phyloP scores from a whole-genome alignment of 2,113 vertebrate species.

The Bubo bubo region DNA sequence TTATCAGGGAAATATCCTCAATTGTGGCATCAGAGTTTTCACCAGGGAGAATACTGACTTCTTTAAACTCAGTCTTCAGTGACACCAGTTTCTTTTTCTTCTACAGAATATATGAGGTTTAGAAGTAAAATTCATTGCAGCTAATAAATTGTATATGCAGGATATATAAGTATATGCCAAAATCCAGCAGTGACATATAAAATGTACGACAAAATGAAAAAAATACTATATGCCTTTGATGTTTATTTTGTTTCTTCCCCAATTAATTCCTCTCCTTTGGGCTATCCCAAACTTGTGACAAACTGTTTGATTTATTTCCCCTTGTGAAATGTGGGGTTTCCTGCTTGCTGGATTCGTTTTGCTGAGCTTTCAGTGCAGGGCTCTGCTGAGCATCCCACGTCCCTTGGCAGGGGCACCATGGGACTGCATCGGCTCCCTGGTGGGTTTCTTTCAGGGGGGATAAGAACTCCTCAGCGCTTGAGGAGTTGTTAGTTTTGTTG shows the following conservation, averaged over 20 bases:
- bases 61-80: background rate
- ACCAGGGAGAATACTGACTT: background rate
- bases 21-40: background rate
- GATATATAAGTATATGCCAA: background rate
- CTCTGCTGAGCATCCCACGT: background rate
- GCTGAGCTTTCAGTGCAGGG: background rate
- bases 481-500: background rate
- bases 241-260: background rate
- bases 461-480: background rate
- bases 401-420: background rate
- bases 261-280: background rate
- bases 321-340: background rate
- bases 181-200: background rate
- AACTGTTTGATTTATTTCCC: background rate
- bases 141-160: background rate
- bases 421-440: background rate
- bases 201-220: background rate
- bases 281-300: background rate
- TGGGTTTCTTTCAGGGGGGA: background rate
- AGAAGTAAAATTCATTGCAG: background rate
- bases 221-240: background rate
- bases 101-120: background rate
- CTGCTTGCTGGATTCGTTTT: background rate
- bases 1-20: background rate
- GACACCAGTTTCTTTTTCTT: background rate